Evolutionary conservation across 1,140 invertebrate genomes (phyloP), one percentile per base, ranked within the genome.

Genomic region (Wiebesia pumilae): DNA sequence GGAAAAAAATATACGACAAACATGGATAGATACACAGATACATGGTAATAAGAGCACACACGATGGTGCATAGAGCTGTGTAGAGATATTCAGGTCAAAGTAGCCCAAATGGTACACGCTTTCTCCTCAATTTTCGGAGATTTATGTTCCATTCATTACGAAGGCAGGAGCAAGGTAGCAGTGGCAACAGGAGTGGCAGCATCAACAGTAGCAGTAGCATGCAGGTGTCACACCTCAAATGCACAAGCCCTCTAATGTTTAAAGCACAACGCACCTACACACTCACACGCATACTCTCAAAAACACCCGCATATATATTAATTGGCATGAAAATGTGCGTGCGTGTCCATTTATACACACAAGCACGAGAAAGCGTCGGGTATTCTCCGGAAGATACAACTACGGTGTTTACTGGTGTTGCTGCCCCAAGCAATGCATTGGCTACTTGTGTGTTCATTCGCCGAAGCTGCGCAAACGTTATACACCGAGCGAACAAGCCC

Each of bases 81-180:
- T 3, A 27, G 3, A 10, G 58, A 24, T 62, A 27, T 62, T 24
- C 14, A 4, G 4, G 58, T 21, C 24, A 6, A 27, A 24, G 58
- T 10, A 62, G 24, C 4, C 24, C 21, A 3, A 62, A 6, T 2
- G 58, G 58, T 35, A 7, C 69, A 71, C 0, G 21, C 16, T 71
- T 38, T 6, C 69, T 19, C 19, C 33, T 38, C 35, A 87, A 88
- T 84, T 88, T 89, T 88, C 85, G 40, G 89, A 91, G 90, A 92
- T 92, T 92, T 91, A 92, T 92, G 90, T 88, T 88, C 91, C 90
- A 91, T 92, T 92, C 91, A 92, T 92, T 92, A 91, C 89, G 85
- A 88, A 30, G 65, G 12, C 58, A 62, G 30, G 14, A 54, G 19
- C 21, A 19, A 89, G 35, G 88, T 85, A 87, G 88, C 89, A 90